Base-by-base conservation (phyloP, 2,888 invertebrate species). In the Drosophila monieri region DNA sequence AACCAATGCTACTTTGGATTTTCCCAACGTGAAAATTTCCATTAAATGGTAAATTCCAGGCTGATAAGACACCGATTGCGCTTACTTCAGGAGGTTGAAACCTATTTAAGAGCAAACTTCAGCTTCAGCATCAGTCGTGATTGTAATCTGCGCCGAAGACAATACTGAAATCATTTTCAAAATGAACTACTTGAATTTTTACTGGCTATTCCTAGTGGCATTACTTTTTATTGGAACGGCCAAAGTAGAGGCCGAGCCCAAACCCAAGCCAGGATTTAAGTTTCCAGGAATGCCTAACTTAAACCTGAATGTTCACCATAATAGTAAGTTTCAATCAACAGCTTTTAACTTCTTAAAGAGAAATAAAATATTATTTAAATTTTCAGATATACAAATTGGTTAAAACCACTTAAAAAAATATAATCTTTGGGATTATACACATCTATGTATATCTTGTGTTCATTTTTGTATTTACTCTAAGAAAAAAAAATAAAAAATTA, bases 1-100 rank as follows among this genome's bases (percentile, higher is more conserved):
- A 4, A 12, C 10, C 12, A 3, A 32, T 10, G 30, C 30, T 32
- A 12, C 30, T 1, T 4, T 12, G 32, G 32, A 32, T 32, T 32
- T 32, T 32, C 32, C 32, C 32, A 30, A 30, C 10, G 10, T 30
- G 9, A 30, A 10, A 2, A 32, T 32, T 37, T 44, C n/a, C 27
- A 58, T 47, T 39, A 14, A 58, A 58, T 60, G 59, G 47, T 9
- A n/a, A 47, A 58, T 46, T 14, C 18, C 25, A 35, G 15, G 21
- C 21, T 43, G 43, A 43, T 43, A 43, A 43, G 18, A 43, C 5
- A 1, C 9, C 15, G 21, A 9, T 18, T 18, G 18, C 41, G 41
- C n/a, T 14, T 39, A 27, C 8, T 15, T 15, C 14, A 15, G 8
- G 39, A 14, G 9, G 6, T 15, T 9, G 8, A 9, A 39, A 15